A percentile compares a stretch with the other conserved stretches of the same genome.
Conservation (phyloP, 2,797 vertebrate genomes). For the Smutsia temminckii region DNA sequence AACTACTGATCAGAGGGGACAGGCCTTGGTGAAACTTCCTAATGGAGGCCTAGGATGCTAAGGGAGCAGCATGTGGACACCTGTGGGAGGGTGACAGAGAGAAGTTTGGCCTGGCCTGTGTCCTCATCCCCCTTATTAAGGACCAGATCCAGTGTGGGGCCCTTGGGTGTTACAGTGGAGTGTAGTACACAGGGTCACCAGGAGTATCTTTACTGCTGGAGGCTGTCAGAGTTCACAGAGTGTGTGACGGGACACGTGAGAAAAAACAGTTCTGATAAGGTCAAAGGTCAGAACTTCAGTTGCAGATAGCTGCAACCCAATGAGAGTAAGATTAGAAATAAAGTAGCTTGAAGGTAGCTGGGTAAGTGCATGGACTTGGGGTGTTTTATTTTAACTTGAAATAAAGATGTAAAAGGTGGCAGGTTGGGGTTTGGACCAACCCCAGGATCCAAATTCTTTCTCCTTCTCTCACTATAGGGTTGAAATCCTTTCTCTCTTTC, state of each 20-base stretch:
- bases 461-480: neutral
- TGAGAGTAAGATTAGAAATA: neutral
- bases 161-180: neutral
- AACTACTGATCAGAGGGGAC: neutral
- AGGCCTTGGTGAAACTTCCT: neutral
- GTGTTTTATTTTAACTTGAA: neutral
- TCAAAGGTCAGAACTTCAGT: neutral
- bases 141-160: neutral
- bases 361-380: too few relatives aligned
- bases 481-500: neutral
- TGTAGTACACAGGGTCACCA: neutral
- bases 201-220: neutral
- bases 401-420: neutral
- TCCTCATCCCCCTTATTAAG: neutral
- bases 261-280: neutral
- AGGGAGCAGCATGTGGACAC: neutral
- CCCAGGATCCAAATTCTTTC: neutral
- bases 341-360: neutral
- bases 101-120: neutral
- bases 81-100: neutral
- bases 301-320: neutral
- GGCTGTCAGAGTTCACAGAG: neutral
- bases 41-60: neutral
- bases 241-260: neutral
- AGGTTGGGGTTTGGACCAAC: neutral